phyloP scores from a whole-genome alignment of 2,113 vertebrate species.

The Fulica atra region DNA sequence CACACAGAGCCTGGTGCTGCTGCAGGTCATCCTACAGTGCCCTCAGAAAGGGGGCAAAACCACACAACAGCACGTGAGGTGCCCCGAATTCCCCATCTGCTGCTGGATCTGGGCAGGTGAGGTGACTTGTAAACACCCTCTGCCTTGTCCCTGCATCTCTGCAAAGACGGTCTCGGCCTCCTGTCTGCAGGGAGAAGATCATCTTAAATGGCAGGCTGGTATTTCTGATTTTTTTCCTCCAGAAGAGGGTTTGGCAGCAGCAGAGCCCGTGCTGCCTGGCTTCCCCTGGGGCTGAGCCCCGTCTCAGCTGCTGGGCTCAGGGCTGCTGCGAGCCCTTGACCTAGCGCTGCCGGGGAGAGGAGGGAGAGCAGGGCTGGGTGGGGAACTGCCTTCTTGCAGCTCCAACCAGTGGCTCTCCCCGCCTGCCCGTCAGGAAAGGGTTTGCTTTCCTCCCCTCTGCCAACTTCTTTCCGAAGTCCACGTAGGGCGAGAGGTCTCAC shows the following conservation, averaged over 20 bases:
- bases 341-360: background rate
- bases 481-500: background rate
- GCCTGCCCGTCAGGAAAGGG: background rate
- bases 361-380: background rate
- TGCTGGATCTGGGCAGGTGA: background rate
- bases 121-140: background rate
- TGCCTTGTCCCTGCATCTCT: background rate
- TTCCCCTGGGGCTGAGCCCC: background rate
- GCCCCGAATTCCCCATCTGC: background rate
- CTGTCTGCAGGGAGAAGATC: background rate
- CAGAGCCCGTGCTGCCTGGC: background rate
- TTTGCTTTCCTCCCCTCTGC: background rate
- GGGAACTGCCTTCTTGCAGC: background rate
- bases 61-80: background rate
- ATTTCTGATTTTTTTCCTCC: background rate
- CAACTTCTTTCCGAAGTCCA: background rate
- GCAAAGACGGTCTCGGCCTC: background rate
- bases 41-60: rapidly evolving
- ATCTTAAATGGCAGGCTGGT: background rate
- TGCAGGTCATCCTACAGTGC: background rate
- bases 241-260: background rate
- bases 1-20: background rate
- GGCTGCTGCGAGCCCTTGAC: background rate
- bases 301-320: background rate
- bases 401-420: background rate